Evolutionary conservation across 30 jellyfish, hydroid and myxozoan genomes (phyloP).

Genomic region (Aurelia sp.): DNA sequence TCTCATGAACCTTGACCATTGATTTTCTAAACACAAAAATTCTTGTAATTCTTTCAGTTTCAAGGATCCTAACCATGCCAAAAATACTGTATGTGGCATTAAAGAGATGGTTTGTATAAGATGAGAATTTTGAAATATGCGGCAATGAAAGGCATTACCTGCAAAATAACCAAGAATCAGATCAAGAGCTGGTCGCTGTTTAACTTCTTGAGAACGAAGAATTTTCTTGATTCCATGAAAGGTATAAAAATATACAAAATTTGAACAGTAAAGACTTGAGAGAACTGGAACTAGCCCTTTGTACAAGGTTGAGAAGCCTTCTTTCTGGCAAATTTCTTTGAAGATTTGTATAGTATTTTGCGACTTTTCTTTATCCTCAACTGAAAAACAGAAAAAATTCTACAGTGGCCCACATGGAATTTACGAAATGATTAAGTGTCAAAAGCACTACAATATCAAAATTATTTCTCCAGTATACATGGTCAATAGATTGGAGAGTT

Average conservation of each 20-base stretch:
- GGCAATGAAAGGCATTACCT: constrained; percentile 34
- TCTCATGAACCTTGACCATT: too few relatives aligned
- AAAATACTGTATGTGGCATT: too few relatives aligned
- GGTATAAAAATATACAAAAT: constrained; percentile 91
- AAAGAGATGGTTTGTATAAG: neutral
- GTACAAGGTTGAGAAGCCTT: constrained; percentile 86
- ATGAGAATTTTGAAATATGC: neutral
- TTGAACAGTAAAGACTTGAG: constrained; percentile 92
- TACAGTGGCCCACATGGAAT: neutral
- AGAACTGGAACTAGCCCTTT: constrained; percentile 95
- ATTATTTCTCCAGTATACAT: too few relatives aligned
- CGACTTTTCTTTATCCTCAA: constrained; percentile 84
- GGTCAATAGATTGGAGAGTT: too few relatives aligned
- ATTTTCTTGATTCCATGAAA: constrained; percentile 90
- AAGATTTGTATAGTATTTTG: constrained; percentile 70
- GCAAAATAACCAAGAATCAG: constrained; percentile 88
- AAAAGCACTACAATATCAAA: too few relatives aligned
- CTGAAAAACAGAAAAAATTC: constrained; percentile 23
- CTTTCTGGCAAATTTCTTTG: constrained; percentile 75
- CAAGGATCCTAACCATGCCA: too few relatives aligned
- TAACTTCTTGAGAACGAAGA: constrained; percentile 36
- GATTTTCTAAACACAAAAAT: too few relatives aligned
- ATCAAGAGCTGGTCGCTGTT: constrained; percentile 62
- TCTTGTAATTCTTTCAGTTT: too few relatives aligned
- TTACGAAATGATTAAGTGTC: too few relatives aligned